phyloP scores from a whole-genome alignment of 2,888 invertebrate species.

The Brenthis daphne region DNA sequence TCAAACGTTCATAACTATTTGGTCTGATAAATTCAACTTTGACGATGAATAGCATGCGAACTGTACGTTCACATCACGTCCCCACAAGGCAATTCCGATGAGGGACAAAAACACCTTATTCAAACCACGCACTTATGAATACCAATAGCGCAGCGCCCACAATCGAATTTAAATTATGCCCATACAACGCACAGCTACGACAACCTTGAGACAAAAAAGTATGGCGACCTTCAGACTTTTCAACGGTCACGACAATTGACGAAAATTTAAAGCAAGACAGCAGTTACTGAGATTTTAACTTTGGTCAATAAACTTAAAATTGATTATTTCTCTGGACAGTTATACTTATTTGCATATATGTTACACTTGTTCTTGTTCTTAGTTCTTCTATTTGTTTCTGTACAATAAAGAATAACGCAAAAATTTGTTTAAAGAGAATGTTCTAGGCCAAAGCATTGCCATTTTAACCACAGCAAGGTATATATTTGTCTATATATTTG shows the following conservation, averaged over 20 bases:
- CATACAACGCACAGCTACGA: slow-evolving; percentile 46
- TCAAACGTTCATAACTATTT: background rate
- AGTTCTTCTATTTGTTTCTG: too few species aligned
- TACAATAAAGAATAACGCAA: too few species aligned
- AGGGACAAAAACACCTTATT: slow-evolving; percentile 72
- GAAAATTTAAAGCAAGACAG: slow-evolving; percentile 6
- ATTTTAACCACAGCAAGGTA: too few species aligned
- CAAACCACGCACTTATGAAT: slow-evolving; percentile 64
- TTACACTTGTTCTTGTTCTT: too few species aligned
- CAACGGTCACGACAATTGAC: slow-evolving; percentile 9
- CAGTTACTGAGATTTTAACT: background rate
- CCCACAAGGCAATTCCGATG: slow-evolving; percentile 68
- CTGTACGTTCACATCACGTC: slow-evolving; percentile 67
- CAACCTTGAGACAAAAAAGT: slow-evolving; percentile 35
- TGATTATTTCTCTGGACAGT: too few species aligned
- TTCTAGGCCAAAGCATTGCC: too few species aligned
- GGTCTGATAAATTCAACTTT: slow-evolving; percentile 26
- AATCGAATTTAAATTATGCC: slow-evolving; percentile 65
- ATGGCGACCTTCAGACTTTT: slow-evolving; percentile 22
- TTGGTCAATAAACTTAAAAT: too few species aligned
- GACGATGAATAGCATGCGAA: slow-evolving; percentile 11
- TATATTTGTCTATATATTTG: too few species aligned
- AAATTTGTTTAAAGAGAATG: too few species aligned
- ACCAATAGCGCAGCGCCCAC: slow-evolving; percentile 61
- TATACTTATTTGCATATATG: too few species aligned